A percentile compares a stretch with the other conserved stretches of the same genome.
Conservation (phyloP, 92 coral and sea anemone genomes). For the Palythoa grandis region DNA sequence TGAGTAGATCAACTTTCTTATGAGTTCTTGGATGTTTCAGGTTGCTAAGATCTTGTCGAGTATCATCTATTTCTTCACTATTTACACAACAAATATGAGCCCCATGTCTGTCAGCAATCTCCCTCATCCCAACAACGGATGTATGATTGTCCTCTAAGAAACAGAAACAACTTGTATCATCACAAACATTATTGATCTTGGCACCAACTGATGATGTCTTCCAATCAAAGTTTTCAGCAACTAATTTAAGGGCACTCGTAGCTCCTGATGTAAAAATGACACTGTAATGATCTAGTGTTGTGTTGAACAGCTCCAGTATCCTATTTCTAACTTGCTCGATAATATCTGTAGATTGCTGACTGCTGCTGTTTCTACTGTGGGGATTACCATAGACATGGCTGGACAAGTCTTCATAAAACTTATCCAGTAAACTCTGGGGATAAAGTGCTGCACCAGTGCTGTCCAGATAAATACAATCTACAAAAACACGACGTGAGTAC, state of each 20-base stretch:
- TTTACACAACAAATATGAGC: conserved; percentile 66
- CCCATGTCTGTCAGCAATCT: conserved; percentile 71
- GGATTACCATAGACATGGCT: conserved; percentile 92
- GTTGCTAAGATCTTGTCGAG: background rate
- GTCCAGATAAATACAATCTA: conserved; percentile 87
- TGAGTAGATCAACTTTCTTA: background rate
- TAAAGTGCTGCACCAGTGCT: conserved; percentile 89
- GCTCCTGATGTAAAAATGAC: conserved; percentile 93
- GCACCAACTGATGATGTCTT: conserved; percentile 1
- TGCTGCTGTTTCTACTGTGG: conserved; percentile 88
- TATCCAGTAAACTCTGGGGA: conserved; percentile 76
- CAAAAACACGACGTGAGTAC: background rate
- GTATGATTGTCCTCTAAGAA: conserved; percentile 89
- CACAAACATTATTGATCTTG: background rate
- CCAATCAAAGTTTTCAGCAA: conserved; percentile 90
- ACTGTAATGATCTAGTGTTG: conserved; percentile 76
- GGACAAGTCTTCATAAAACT: conserved; percentile 62
- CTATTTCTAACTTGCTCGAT: conserved; percentile 80
- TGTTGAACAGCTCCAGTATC: conserved; percentile 81
- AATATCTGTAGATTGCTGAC: conserved; percentile 73
- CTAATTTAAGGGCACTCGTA: conserved; percentile 76
- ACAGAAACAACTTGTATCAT: conserved; percentile 64
- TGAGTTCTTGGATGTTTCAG: background rate
- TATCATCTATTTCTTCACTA: conserved; percentile 52
- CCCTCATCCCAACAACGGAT: conserved; percentile 95